Base-by-base conservation (phyloP, 1,140 invertebrate genomes). In the Lucilia cuprina region DNA sequence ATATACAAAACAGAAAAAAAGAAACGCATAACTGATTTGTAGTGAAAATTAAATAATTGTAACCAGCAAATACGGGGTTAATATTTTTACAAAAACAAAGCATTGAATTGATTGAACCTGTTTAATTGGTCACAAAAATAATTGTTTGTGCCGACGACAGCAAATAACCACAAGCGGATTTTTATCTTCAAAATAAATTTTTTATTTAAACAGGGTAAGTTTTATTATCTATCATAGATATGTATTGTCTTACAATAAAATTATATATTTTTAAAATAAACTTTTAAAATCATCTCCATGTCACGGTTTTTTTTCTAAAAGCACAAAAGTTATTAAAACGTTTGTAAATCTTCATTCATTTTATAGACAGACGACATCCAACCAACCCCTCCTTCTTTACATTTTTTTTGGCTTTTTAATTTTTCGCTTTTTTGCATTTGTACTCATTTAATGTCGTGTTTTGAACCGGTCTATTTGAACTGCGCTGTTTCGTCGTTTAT, bases 141-240 rank as follows among this genome's bases (percentile, higher is more conserved):
- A 70, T 55, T 12, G 50, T 55, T 12, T 13, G 50, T n/a, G 50
- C 1, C 4, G 41, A 41, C 41, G 41, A 60, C 17, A 60, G 65
- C 14, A 70, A 70, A 70, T 10, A 70, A 21, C 10, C 10, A 70
- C 21, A 70, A 70, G 65, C 65, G 65, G 65, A 70, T 70, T 70
- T 60, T 60, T 60, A 60, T 70, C 65, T 70, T 70, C 12, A 70
- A 70, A 70, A 70, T 10, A 70, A 10, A 70, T 70, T 25, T 30
- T 70, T 70, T n/a, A 70, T 70, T 70, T 70, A 70, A 70, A 70
- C 65, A 70, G 65, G 65, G 65, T 70, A 70, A 70, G 60, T 65
- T n/a, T 17, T 65, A 30, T 65, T 5, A n/a, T 65, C 17, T 65
- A 5, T 65, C 25, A 30, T n/a, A n/a, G n/a, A n/a, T n/a, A n/a